A percentile compares a stretch with the other conserved stretches of the same genome.
These are phyloP conservation scores for Helogale parvula DNA, from an alignment of 2,113 vertebrate genomes.

Conservation along the genomic window DNA sequence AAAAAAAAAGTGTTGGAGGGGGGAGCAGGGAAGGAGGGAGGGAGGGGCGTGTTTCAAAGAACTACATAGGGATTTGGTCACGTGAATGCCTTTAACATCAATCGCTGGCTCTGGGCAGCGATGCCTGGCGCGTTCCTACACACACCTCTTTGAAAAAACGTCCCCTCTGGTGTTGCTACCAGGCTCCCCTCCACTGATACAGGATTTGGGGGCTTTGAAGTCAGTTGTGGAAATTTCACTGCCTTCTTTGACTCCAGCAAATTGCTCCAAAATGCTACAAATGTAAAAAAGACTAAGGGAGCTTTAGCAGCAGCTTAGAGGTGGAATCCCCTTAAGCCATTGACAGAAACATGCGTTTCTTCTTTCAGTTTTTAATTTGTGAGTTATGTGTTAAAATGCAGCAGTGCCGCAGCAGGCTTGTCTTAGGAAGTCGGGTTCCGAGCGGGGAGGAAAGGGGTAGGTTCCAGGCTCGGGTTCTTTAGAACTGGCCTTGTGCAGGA, in stretches of 20 bases:
- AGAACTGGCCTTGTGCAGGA: not conserved
- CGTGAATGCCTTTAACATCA: conserved; percentile 48
- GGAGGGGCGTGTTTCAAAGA: conserved; percentile 45
- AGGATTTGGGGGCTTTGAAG: conserved; percentile 60
- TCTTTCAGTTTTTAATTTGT: conserved; percentile 58
- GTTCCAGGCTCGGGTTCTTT: not conserved
- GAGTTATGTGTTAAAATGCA: conserved; percentile 53
- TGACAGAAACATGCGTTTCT: conserved; percentile 55
- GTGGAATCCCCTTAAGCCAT: conserved; percentile 69
- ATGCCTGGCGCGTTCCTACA: conserved; percentile 20
- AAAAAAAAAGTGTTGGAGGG: not conserved
- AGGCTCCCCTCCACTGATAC: conserved; percentile 37
- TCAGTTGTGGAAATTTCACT: conserved; percentile 53
- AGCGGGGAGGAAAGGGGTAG: not conserved
- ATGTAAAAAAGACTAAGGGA: conserved; percentile 38
- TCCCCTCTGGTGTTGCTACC: conserved; percentile 57
- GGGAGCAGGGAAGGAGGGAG: not conserved
- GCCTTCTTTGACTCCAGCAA: conserved; percentile 65
- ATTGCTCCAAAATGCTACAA: conserved; percentile 65
- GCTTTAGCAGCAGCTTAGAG: conserved; percentile 73
- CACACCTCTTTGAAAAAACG: conserved; percentile 68
- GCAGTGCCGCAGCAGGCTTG: not conserved
- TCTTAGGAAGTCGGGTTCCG: accelerated
- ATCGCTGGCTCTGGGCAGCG: not conserved
- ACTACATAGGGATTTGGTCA: conserved; percentile 43